phyloP scores from a whole-genome alignment of 2,113 vertebrate genomes.

The Manacus vitellinus region DNA sequence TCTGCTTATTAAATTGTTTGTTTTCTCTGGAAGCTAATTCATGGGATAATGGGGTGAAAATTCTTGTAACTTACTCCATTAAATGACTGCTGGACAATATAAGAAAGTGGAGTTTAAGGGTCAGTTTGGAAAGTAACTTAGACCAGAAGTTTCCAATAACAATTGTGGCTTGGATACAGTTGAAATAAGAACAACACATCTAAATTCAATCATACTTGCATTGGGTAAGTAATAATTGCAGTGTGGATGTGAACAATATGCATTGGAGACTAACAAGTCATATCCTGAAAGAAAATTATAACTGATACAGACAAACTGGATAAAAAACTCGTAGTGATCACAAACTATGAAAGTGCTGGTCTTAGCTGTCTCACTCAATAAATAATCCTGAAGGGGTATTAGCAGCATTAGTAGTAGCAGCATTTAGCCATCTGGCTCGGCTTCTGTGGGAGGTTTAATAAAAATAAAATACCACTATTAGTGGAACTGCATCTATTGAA shows the following conservation, averaged over 20 bases:
- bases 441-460: not conserved
- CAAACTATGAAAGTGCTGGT: not conserved
- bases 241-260: not conserved
- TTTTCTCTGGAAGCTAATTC: constrained; percentile 4
- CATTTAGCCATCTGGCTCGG: constrained; percentile 2
- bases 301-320: not conserved
- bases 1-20: not conserved
- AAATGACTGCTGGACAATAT: not conserved
- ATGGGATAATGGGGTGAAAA: not conserved
- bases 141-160: constrained; percentile 19
- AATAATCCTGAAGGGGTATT: constrained; percentile 12
- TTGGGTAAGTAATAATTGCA: not conserved
- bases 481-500: not conserved
- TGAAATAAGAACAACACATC: not conserved
- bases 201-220: not conserved
- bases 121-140: not conserved
- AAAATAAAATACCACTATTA: not conserved
- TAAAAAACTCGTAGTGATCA: not conserved
- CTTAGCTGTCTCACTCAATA: not conserved
- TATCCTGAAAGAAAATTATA: not conserved
- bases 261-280: not conserved
- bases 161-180: constrained; percentile 34
- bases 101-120: constrained; percentile 7
- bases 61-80: not conserved
- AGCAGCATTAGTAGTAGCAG: not conserved